Evolutionary conservation across 2,888 invertebrate species (phyloP).

Genomic region (Malacosoma neustria): DNA sequence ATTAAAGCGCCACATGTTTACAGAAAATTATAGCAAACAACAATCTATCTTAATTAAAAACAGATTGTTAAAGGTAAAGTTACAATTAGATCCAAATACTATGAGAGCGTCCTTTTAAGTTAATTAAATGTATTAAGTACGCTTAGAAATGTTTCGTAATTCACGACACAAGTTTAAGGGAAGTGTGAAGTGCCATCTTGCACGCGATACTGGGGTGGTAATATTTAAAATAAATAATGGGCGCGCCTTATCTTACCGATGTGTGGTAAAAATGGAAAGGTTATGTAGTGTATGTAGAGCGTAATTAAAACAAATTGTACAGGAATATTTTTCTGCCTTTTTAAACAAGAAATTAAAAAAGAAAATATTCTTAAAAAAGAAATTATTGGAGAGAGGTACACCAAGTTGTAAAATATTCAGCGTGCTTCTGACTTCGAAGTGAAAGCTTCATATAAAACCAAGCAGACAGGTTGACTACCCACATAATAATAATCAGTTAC

Average conservation of each 20-base stretch:
- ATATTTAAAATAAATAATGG: neutral
- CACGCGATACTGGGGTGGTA: neutral
- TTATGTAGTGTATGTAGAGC: neutral
- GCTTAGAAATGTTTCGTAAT: neutral
- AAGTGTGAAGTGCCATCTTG: neutral
- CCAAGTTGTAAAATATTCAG: too few relatives aligned
- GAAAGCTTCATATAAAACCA: too few relatives aligned
- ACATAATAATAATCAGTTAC: too few relatives aligned
- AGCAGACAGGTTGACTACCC: too few relatives aligned
- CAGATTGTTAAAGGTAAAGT: neutral
- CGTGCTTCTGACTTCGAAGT: too few relatives aligned
- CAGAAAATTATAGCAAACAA: neutral
- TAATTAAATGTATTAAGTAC: neutral
- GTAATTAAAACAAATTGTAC: constrained; percentile 6
- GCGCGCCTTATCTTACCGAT: too few relatives aligned
- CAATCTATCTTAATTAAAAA: neutral
- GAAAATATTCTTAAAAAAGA: too few relatives aligned
- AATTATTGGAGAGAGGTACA: too few relatives aligned
- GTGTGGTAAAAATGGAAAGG: too few relatives aligned
- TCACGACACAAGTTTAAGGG: neutral
- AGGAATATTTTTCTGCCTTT: too few relatives aligned
- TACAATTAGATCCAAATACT: neutral
- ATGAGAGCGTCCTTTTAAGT: neutral
- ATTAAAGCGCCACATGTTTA: neutral
- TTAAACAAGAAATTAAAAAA: too few relatives aligned